These are phyloP conservation scores for Oryzias dopingdopingensis DNA, from an alignment of 2,797 vertebrate genomes.

Conservation along the genomic window DNA sequence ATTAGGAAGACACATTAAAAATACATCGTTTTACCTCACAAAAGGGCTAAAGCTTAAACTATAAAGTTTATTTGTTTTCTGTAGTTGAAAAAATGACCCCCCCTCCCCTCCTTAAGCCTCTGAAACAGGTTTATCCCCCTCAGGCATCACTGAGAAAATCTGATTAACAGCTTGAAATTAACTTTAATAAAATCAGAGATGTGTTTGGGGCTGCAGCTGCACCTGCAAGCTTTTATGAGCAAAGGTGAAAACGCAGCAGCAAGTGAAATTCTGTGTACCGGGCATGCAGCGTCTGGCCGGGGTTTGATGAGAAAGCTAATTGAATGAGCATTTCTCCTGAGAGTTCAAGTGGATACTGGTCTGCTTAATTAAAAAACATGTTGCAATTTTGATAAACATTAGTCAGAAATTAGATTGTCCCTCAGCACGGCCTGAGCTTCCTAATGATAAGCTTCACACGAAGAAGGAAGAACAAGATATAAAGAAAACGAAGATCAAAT, in stretches of 20 bases:
- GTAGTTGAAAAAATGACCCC: no score
- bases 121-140: background rate
- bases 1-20: no score
- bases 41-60: no score
- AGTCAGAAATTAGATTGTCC: constrained; percentile 57
- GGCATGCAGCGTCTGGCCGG: constrained; percentile 41
- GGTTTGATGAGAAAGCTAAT: constrained; percentile 68
- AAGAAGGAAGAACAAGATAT: background rate
- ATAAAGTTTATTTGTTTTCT: no score
- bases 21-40: no score
- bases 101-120: no score
- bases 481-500: background rate
- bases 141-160: background rate
- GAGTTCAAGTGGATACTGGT: constrained; percentile 51
- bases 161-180: constrained; percentile 39
- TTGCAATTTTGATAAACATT: constrained; percentile 61
- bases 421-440: constrained; percentile 13
- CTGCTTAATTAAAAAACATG: constrained; percentile 70
- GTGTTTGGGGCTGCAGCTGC: constrained; percentile 17
- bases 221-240: constrained; percentile 30
- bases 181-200: constrained; percentile 41
- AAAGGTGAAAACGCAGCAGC: constrained; percentile 7
- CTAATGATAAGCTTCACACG: constrained; percentile 14
- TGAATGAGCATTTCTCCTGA: constrained; percentile 49
- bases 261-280: constrained; percentile 15